Evolutionary conservation across 2,797 vertebrate species (phyloP), one percentile per base, ranked within the genome.

Genomic region (Squalus acanthias): DNA sequence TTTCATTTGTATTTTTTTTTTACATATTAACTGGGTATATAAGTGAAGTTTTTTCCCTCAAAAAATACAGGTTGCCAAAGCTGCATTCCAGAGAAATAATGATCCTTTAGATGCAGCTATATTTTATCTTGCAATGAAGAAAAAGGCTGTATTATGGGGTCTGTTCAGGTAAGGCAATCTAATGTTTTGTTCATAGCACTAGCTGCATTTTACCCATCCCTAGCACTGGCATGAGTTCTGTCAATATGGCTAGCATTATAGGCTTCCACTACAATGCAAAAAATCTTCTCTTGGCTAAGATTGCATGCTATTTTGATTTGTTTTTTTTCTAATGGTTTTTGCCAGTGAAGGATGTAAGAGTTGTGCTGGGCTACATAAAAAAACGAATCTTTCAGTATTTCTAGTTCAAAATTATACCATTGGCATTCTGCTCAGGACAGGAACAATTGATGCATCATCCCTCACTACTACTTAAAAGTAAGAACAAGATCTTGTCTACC

Each of bases 91-190:
- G 97, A 98, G 98, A 97, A 99, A 98, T 97, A 99, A 98, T 7
- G 98, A 99, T 98, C 99, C 99, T 65, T 98, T 99, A 97, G 99
- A 99, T 96, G 99, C 99, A 10, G 99, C 99, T 94, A 98, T 99
- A 97, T 99, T 99, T 98, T 99, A 99, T 97, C 98, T 99, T 0
- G 99, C 99, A 1, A 98, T 99, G 98, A 99, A 98, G 98, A 99
- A 99, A 98, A 99, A 99, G 97, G 98, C 99, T 96, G 99, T 99
- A 96, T 98, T 99, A 96, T 99, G 99, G 99, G 99, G 99, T 96
- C 97, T 99, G 96, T 99, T 99, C 97, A 99, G 99, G 99, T 99
- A 98, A 46, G 97, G 97, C 65, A 97, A 50, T 76, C 26, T 69
- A 46, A 65, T 46, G n/a, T 91, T 93, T 93, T 39, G 0, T 6